Conservation (phyloP, 2,113 vertebrate genomes). For the Sylvilagus bachmani region DNA sequence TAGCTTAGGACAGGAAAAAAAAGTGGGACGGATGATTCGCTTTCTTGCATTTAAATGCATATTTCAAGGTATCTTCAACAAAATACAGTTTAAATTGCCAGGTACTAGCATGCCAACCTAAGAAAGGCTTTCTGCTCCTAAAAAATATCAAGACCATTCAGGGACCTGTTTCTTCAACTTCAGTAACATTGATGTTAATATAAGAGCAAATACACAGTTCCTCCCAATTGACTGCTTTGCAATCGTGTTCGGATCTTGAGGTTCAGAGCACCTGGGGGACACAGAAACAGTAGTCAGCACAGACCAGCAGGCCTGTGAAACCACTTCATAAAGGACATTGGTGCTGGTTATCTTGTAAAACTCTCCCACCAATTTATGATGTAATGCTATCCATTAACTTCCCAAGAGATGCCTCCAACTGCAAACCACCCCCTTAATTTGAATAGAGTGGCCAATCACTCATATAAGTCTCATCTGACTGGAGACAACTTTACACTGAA, state of each 20-base stretch:
- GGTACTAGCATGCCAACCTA: background rate
- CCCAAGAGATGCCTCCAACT: background rate
- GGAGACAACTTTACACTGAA: background rate
- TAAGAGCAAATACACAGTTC: background rate
- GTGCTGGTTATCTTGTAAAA: background rate
- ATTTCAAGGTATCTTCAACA: background rate
- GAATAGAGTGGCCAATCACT: background rate
- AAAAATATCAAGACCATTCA: background rate
- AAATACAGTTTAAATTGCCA: slow-evolving; percentile 3
- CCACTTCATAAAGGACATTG: background rate
- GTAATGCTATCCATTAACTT: background rate
- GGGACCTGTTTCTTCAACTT: background rate
- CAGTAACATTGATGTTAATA: background rate
- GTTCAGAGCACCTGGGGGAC: background rate
- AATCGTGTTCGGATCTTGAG: background rate
- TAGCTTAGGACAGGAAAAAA: background rate
- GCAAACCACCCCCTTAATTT: slow-evolving; percentile 18
- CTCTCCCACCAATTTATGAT: background rate
- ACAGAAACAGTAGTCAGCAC: background rate
- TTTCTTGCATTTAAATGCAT: background rate
- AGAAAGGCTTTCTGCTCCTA: background rate
- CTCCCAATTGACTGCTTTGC: background rate
- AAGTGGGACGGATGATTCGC: background rate
- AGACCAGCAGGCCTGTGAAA: background rate
- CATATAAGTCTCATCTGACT: background rate